Percentiles rank a stretch among this genome's conserved stretches.
phyloP scores from a whole-genome alignment of 1,140 invertebrate genomes.

The Drosophila oshimai region DNA sequence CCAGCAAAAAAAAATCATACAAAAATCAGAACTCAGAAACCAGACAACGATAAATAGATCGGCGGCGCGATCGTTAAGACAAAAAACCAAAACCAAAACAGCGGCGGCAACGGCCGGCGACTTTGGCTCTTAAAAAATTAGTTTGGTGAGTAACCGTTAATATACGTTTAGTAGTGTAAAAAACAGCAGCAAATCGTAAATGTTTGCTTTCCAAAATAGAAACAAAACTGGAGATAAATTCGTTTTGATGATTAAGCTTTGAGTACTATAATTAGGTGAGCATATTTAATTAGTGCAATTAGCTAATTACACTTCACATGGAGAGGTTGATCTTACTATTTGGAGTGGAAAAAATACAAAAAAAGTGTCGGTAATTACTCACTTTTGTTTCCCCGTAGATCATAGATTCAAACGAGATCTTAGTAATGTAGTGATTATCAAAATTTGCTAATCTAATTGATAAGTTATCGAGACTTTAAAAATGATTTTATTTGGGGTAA shows the following conservation, averaged over 20 bases:
- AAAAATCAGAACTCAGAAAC: constrained; percentile 38
- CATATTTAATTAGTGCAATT: constrained; percentile 51
- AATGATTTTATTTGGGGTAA: no score
- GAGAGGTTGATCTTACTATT: constrained; percentile 11
- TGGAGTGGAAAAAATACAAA: constrained; percentile 13
- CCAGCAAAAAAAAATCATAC: constrained; percentile 66
- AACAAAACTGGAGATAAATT: constrained; percentile 18
- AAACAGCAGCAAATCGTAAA: constrained; percentile 28
- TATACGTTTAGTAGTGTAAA: no score
- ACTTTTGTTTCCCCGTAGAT: background rate
- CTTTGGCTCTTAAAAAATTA: constrained; percentile 50
- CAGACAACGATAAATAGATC: constrained; percentile 47
- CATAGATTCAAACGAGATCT: background rate
- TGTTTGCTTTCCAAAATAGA: constrained; percentile 57
- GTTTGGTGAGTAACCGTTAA: constrained; percentile 59
- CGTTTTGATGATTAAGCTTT: constrained; percentile 34
- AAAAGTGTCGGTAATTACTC: background rate
- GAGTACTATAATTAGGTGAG: constrained; percentile 39
- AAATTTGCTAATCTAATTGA: no score
- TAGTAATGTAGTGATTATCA: background rate
- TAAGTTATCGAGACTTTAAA: no score
- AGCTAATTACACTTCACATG: constrained; percentile 17
- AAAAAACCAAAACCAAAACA: constrained; percentile 36
- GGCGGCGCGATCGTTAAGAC: constrained; percentile 45
- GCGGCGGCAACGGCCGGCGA: constrained; percentile 27